Conservation (phyloP, 2,113 vertebrate genomes). For the Dipodomys stephensi region DNA sequence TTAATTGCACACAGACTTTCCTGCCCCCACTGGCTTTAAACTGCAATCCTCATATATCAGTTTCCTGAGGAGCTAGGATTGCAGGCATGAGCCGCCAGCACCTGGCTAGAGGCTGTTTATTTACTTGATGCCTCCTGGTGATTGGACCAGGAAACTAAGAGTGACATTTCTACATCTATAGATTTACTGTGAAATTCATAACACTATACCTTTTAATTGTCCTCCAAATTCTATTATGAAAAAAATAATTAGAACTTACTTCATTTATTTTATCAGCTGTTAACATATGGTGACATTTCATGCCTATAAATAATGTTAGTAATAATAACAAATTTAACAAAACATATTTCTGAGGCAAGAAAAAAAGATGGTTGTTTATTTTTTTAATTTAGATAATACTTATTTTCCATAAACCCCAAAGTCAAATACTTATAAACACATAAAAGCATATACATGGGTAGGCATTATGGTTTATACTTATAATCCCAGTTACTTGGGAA, state of each 20-base stretch:
- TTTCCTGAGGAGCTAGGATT: too few species aligned
- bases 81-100: too few species aligned
- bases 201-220: neutral
- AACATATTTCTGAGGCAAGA: neutral
- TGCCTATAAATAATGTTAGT: neutral
- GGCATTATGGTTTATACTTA: too few species aligned
- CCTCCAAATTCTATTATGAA: conserved; percentile 35
- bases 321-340: conserved; percentile 16
- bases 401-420: neutral
- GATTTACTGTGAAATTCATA: conserved; percentile 30
- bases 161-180: neutral
- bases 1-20: too few species aligned
- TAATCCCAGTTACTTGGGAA: too few species aligned
- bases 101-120: too few species aligned
- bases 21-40: too few species aligned
- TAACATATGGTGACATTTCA: neutral
- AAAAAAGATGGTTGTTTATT: neutral
- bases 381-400: too few species aligned
- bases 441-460: neutral
- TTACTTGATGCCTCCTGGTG: neutral
- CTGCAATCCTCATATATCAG: too few species aligned
- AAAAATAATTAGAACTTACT: neutral
- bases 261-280: neutral
- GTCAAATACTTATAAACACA: neutral
- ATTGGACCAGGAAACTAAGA: neutral